Evolutionary conservation across 2,113 vertebrate genomes (phyloP), one percentile per base, ranked within the genome.

Genomic region (Osmerus mordax): DNA sequence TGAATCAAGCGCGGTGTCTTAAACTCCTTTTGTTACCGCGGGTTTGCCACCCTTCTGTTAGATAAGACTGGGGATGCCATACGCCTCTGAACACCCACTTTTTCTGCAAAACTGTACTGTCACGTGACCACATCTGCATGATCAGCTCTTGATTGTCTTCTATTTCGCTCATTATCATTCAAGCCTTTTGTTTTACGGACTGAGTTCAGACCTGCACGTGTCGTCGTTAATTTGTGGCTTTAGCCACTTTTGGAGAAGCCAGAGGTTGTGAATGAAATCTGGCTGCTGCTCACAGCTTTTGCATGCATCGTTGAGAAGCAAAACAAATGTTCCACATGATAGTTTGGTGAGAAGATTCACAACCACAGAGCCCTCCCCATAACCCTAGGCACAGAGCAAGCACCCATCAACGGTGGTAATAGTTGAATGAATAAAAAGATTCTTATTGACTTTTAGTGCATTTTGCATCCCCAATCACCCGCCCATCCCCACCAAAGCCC

Each of bases 31-130:
- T 89, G 78, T 88, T 81, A 74, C 9, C n/a, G 55, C 5, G 4
- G 67, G 68, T 75, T 32, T 54, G 23, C 72, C 3, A 65, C 47
- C 78, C 75, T 65, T 70, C 74, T 80, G 86, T 84, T 85, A 91
- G 93, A 93, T 92, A 91, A 92, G 92, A 92, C 88, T 89, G 88
- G 91, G 93, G 93, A 92, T 95, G 93, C 90, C 86, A 86, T 65
- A 80, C 72, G 79, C 84, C 80, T 75, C 81, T 83, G 79, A 78
- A 86, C 81, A 89, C 86, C 67, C 87, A 66, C 7, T 74, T 65
- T 82, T 18, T 70, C 59, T 72, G 65, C 80, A 63, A 70, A 74
- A 79, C 88, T 83, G 78, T 87, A 83, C 76, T 62, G 74, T 60
- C 74, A 72, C 74, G 80, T 74, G 65, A 70, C 75, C 62, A 73